A percentile compares a stretch with the other conserved stretches of the same genome.
These are phyloP conservation scores for Leuciscus waleckii DNA, from an alignment of 2,797 vertebrate species.

Conservation along the genomic window DNA sequence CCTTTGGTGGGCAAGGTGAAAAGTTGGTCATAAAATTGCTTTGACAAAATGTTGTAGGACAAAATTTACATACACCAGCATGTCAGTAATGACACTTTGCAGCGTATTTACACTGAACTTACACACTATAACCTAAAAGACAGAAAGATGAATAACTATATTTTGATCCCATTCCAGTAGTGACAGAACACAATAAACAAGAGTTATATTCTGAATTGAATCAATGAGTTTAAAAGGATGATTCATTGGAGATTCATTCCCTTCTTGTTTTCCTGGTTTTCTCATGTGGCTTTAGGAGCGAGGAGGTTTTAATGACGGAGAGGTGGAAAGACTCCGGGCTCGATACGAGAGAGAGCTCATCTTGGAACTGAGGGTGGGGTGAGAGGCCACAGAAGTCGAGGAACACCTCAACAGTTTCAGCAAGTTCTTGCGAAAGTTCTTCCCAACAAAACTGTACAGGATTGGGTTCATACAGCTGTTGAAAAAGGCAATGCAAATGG, in stretches of 20 bases:
- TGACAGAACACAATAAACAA: neutral
- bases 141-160: neutral
- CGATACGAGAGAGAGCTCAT: slow-evolving; percentile 90
- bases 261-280: slow-evolving; percentile 12
- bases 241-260: slow-evolving; percentile 2
- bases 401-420: slow-evolving; percentile 88
- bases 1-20: neutral
- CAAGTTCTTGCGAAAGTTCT: slow-evolving; percentile 91
- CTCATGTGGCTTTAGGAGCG: slow-evolving; percentile 49
- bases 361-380: slow-evolving; percentile 89
- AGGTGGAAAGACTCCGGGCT: slow-evolving; percentile 82
- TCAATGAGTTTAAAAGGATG: neutral
- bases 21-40: neutral
- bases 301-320: slow-evolving; percentile 70
- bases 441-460: slow-evolving; percentile 94
- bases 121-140: neutral
- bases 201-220: neutral
- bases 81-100: neutral
- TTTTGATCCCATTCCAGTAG: slow-evolving; percentile 18
- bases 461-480: slow-evolving; percentile 96
- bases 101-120: neutral
- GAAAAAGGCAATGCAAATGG: slow-evolving; percentile 93
- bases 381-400: slow-evolving; percentile 69
- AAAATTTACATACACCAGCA: neutral
- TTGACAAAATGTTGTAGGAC: neutral